Conservation (phyloP, 2,113 vertebrate species). For the Chitala chitala region DNA sequence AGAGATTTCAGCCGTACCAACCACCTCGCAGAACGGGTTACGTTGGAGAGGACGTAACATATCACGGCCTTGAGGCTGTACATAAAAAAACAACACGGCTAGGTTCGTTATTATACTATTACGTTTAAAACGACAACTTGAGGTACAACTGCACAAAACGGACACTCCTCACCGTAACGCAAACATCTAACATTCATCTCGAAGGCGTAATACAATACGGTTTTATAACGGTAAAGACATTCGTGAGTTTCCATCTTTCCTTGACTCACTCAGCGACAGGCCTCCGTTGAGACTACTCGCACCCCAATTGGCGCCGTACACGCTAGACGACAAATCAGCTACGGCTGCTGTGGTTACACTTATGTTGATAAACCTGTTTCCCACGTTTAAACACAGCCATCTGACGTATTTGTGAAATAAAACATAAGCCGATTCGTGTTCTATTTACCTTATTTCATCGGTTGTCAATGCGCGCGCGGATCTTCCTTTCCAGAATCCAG, state of each 20-base stretch:
- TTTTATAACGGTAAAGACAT: not conserved
- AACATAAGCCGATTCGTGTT: constrained; percentile 34
- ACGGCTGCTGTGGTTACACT: constrained; percentile 23
- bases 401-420: not conserved
- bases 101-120: not conserved
- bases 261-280: constrained; percentile 23
- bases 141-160: not conserved
- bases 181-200: not conserved
- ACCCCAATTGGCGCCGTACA: constrained; percentile 47
- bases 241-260: constrained; percentile 4
- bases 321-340: constrained; percentile 40
- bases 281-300: constrained; percentile 29
- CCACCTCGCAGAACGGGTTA: constrained; percentile 11
- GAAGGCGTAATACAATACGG: not conserved
- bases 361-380: not conserved
- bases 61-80: constrained; percentile 31
- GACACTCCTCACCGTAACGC: not conserved
- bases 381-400: not conserved
- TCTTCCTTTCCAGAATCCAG: constrained; percentile 72
- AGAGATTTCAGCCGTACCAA: constrained; percentile 23
- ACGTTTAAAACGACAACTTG: constrained; percentile 4
- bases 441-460: constrained; percentile 65
- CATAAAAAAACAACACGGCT: constrained; percentile 34
- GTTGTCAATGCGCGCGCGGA: constrained; percentile 69
- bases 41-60: constrained; percentile 29